A percentile compares a stretch with the other conserved stretches of the same genome.
phyloP scores from a whole-genome alignment of 2,113 vertebrate species.

The Anser brachyrhynchus region DNA sequence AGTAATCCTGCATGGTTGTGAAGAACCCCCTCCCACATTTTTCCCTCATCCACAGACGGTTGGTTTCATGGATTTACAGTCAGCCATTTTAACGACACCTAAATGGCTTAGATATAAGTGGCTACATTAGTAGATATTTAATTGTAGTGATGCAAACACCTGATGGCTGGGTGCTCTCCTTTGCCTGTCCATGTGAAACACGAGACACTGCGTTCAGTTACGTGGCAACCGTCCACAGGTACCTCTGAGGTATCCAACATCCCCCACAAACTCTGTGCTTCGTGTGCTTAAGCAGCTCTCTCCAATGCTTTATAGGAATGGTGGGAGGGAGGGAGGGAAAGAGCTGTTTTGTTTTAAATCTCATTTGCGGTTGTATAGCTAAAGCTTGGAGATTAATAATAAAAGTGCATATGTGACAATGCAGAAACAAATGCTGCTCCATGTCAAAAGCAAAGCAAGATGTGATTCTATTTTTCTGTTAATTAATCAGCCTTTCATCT shows the following conservation, averaged over 20 bases:
- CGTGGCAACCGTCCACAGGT: neutral
- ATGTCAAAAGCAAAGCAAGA: conserved; percentile 41
- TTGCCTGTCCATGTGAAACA: neutral
- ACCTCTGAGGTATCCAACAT: neutral
- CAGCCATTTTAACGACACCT: conserved; percentile 7
- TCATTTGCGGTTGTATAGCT: neutral
- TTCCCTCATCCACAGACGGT: neutral
- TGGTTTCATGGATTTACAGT: conserved; percentile 5
- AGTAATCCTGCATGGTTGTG: neutral
- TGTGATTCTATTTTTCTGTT: conserved; percentile 52
- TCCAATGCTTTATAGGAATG: neutral
- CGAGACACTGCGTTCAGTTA: neutral
- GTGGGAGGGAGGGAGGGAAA: neutral
- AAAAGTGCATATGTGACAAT: neutral
- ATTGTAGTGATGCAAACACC: conserved; percentile 24
- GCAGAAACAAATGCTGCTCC: conserved; percentile 42
- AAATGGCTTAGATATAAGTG: neutral
- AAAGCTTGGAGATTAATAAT: conserved; percentile 10
- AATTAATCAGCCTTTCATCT: conserved; percentile 73
- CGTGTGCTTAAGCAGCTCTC: neutral
- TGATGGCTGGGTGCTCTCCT: neutral
- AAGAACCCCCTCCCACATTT: neutral
- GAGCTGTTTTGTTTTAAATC: neutral
- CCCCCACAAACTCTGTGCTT: conserved; percentile 35
- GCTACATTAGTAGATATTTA: conserved; percentile 24